phyloP scores from a whole-genome alignment of 2,113 vertebrate genomes.

The Stictonetta naevosa region DNA sequence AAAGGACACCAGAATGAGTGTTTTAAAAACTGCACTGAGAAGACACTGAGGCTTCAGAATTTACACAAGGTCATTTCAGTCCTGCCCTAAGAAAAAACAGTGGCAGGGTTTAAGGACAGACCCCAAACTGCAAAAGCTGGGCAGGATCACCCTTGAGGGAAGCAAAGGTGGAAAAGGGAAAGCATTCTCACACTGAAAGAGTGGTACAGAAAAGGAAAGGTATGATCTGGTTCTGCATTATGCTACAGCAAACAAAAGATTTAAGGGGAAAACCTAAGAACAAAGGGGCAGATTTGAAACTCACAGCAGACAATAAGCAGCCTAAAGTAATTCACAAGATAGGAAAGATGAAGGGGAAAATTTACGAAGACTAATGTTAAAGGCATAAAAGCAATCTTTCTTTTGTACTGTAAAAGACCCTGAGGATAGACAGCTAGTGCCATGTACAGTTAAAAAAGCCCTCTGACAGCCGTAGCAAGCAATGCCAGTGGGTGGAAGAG shows the following conservation, averaged over 20 bases:
- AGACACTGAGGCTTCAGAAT: not conserved
- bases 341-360: not conserved
- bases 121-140: rapidly evolving
- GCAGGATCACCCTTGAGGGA: not conserved
- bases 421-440: not conserved
- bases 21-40: not conserved
- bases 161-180: not conserved
- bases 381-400: not conserved
- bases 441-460: not conserved
- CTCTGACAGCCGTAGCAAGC: not conserved
- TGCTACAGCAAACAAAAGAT: not conserved
- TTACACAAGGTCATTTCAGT: not conserved
- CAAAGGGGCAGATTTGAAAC: not conserved
- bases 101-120: not conserved
- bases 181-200: not conserved
- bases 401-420: not conserved
- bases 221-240: not conserved
- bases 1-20: not conserved
- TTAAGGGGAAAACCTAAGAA: not conserved
- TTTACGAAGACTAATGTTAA: not conserved
- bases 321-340: not conserved
- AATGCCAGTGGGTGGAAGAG: not conserved
- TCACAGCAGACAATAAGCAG: not conserved
- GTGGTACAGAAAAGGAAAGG: not conserved
- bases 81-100: not conserved